Evolutionary conservation across 2,797 vertebrate species (phyloP).

Genomic region (Schizopygopsis malacanthus): DNA sequence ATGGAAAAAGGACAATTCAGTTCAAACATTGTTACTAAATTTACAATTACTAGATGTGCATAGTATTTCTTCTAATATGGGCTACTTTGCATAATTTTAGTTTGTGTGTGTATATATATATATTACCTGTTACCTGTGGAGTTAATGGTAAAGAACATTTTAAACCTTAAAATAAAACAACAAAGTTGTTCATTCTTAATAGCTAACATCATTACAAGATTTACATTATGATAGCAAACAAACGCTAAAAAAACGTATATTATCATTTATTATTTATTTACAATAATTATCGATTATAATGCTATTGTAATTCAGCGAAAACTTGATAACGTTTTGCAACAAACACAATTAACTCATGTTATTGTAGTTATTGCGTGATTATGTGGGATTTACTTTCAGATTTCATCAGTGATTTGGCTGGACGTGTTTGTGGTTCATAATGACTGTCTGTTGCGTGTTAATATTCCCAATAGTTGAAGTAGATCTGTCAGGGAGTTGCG

Average conservation of each 20-base stretch:
- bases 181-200: background rate
- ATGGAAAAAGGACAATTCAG: background rate
- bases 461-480: conserved; percentile 6
- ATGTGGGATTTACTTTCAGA: background rate
- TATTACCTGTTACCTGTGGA: background rate
- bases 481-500: background rate
- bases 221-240: background rate
- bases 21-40: background rate
- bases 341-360: background rate
- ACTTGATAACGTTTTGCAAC: background rate
- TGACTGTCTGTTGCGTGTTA: background rate
- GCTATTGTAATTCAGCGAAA: background rate
- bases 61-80: background rate
- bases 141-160: background rate
- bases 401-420: no score
- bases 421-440: background rate
- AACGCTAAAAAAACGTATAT: background rate
- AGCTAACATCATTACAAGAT: background rate
- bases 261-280: no score
- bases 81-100: background rate
- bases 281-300: no score
- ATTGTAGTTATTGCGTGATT: background rate
- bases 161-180: background rate
- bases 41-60: background rate
- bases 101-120: no score